Base-by-base conservation (phyloP, 2,888 invertebrate species). In the Steromphala cineraria region DNA sequence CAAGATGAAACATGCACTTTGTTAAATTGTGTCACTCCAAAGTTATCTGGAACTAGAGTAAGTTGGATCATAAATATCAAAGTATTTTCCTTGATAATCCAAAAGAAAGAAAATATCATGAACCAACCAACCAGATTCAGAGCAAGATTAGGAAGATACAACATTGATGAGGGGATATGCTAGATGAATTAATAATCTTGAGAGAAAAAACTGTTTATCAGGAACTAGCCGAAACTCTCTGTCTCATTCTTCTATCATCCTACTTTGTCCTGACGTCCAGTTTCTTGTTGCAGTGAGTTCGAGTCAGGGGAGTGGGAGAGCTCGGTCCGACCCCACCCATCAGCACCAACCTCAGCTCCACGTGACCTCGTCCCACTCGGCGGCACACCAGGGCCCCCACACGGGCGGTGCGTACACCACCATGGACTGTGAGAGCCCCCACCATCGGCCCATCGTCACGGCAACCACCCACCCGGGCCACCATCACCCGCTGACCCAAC, bases 241-340 rank as follows among this genome's bases (percentile, higher is more conserved):
- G 24, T 19, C 62, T 4, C 28, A 4, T 24, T 24, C 15, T 24
- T 8, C 0, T 62, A 15, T 28, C 1, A 2, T 28, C 7, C n/a
- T 19, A 21, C 67, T 53, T 13, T 40, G 31, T 24, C 31, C 7
- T 31, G n/a, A 36, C 40, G 13, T 75, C 10, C n/a, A 46, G 21
- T 76, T 53, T 71, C 79, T 28, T 79, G 74, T 88, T 88, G n/a
- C 89, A 90, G 90, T 89, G 67, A 89, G 88, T 67, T 85, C 87
- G 7, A 86, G 88, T 56, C 85, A 84, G 81, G 80, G 89, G 46
- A 89, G 90, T 86, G 93, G 93, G 62, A 89, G 91, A 56, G 92
- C 92, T 4, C 81, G 91, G 75, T 92, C 92, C 2, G 92, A 92
- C 82, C 91, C 94, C n/a, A 93, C 93, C 76, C 94, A 93, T 86